Evolutionary conservation across 2,888 invertebrate species (phyloP), one percentile per base, ranked within the genome.

Genomic region (Zaprionus obscuricornis): DNA sequence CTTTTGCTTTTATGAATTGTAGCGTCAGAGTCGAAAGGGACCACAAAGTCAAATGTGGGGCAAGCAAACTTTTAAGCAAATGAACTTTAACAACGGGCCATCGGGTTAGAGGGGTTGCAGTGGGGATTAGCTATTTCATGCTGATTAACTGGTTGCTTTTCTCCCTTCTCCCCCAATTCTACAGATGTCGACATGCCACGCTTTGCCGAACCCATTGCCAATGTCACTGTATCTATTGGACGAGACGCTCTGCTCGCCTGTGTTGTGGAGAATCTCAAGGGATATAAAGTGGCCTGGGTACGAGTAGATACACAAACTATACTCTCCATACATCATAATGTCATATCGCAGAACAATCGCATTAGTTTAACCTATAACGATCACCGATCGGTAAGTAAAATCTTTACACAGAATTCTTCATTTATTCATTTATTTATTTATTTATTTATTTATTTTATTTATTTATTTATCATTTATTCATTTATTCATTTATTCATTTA

Each of bases 241-340:
- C 92, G 96, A 42, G 96, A 97, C 90, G 97, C 96, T 14, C 92
- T 96, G 18, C 92, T 97, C 66, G 95, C 96, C 52, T 97, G 97
- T 90, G 95, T 96, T 78, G 96, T 97, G 54, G 96, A 97, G 91
- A 96, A 97, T 91, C 92, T 97, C 62, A 93, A 94, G 87, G 93
- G 93, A 73, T 97, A 95, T 90, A 96, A 96, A 94, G 97, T 97
- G 75, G 97, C 97, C 67, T 97, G 97, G 97, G 97, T 97, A 8
- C 93, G 96, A 27, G 96, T 97, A 36, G 97, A 97, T 88, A 97
- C 97, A 0, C 97, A 97, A 90, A 97, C 97, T 1, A 96, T 97
- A 85, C 92, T 97, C 51, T 96, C 97, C 56, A 97, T 97, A 86
- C 97, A 97, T 89, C 96, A 96, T 90, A 96, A 95, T 88, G 96